Conservation (phyloP, 2,113 vertebrate species). For the Globicephala melas region DNA sequence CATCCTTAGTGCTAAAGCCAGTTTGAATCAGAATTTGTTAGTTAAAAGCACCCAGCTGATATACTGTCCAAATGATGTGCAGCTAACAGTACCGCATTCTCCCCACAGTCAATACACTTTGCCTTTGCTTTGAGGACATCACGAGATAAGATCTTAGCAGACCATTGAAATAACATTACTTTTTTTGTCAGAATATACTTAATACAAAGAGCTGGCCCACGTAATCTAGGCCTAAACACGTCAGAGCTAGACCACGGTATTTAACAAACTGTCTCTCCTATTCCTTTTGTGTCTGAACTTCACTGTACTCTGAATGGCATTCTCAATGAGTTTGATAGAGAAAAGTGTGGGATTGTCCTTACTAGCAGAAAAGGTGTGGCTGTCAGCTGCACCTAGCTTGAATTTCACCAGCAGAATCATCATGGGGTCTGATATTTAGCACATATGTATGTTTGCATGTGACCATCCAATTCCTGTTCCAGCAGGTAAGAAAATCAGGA, state of each 20-base stretch:
- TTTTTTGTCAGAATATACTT: neutral
- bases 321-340: neutral
- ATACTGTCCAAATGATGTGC: neutral
- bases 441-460: neutral
- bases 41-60: neutral
- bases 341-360: neutral
- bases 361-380: neutral
- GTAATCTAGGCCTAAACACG: neutral
- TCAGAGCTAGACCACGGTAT: neutral
- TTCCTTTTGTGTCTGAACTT: conserved; percentile 17
- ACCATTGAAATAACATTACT: neutral
- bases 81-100: neutral
- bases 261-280: neutral
- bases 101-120: neutral
- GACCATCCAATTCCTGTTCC: neutral
- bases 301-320: neutral
- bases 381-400: neutral
- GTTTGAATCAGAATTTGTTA: conserved; percentile 1
- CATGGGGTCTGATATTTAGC: neutral
- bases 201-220: conserved; percentile 27
- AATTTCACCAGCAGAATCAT: neutral
- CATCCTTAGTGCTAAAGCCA: neutral
- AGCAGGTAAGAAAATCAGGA: neutral
- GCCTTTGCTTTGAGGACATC: neutral
- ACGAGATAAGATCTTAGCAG: neutral